Percentiles rank a stretch among this genome's conserved stretches.
Evolutionary conservation across 2,797 vertebrate genomes (phyloP).

Genomic region (Sternarchorhynchus goeldii): DNA sequence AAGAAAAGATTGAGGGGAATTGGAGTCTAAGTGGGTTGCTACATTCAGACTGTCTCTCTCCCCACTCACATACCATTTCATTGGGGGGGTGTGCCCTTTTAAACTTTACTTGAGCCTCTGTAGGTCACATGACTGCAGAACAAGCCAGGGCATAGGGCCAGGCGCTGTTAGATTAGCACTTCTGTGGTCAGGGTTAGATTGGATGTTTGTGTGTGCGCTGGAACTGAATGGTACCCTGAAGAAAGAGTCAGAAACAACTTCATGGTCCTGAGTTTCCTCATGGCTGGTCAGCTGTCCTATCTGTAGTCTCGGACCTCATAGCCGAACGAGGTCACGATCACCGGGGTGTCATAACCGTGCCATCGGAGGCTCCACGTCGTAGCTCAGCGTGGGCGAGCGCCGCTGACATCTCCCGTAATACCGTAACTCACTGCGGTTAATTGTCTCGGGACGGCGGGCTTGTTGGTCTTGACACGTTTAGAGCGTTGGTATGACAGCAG

Average conservation of each 20-base stretch:
- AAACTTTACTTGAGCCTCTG: conserved; percentile 55
- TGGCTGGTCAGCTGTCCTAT: background rate
- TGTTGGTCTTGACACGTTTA: conserved; percentile 58
- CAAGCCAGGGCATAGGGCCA: conserved; percentile 29
- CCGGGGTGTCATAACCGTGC: background rate
- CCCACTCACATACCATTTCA: conserved; percentile 62
- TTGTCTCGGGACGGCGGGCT: conserved; percentile 54
- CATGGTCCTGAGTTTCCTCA: background rate
- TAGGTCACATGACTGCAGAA: conserved; percentile 54
- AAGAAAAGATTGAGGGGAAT: conserved; percentile 69
- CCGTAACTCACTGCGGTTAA: conserved; percentile 46
- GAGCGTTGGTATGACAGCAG: conserved; percentile 58
- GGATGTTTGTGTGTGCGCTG: background rate
- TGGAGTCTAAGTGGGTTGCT: conserved; percentile 69
- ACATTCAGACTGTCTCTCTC: conserved; percentile 61
- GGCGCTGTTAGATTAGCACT: conserved; percentile 9
- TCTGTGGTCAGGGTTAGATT: conserved; percentile 29
- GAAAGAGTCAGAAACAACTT: background rate
- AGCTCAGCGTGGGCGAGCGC: conserved; percentile 41
- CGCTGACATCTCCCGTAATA: conserved; percentile 53
- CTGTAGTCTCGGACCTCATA: background rate
- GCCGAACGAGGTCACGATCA: background rate
- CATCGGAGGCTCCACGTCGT: conserved; percentile 33
- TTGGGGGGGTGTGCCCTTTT: conserved; percentile 60
- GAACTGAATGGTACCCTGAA: background rate